phyloP scores from a whole-genome alignment of 2,113 vertebrate genomes.

The Sciurus niger region DNA sequence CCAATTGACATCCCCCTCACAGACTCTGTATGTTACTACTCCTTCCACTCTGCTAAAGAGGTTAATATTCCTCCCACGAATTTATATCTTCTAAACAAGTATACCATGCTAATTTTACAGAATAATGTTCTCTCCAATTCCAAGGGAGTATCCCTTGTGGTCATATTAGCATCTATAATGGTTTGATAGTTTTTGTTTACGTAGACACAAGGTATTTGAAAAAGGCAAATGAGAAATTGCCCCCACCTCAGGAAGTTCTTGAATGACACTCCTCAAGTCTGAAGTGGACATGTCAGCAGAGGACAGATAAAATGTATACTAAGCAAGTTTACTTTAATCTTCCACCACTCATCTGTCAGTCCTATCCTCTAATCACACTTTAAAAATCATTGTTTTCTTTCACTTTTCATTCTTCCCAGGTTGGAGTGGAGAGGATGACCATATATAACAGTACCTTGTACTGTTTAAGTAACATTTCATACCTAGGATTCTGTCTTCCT shows the following conservation, averaged over 20 bases:
- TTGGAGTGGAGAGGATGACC: background rate
- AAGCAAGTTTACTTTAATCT: background rate
- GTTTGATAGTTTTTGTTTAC: background rate
- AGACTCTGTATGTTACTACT: background rate
- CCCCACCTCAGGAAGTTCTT: background rate
- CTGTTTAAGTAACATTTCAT: background rate
- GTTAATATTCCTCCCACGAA: background rate
- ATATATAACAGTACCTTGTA: background rate
- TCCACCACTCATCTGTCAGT: background rate
- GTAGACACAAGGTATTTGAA: background rate
- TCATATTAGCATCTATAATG: background rate
- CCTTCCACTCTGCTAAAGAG: background rate
- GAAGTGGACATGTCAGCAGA: background rate
- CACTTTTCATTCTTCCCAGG: background rate
- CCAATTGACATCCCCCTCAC: background rate
- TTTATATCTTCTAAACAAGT: background rate
- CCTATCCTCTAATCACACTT: fast-evolving
- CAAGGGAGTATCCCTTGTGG: background rate
- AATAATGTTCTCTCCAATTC: background rate
- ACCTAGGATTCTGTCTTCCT: background rate
- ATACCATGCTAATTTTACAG: background rate
- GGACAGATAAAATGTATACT: background rate
- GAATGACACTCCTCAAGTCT: background rate
- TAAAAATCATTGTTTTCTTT: background rate
- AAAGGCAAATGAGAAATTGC: background rate